Evolutionary conservation across 2,888 invertebrate species (phyloP), one percentile per base, ranked within the genome.

Genomic region (Hirudinaria manillensis): DNA sequence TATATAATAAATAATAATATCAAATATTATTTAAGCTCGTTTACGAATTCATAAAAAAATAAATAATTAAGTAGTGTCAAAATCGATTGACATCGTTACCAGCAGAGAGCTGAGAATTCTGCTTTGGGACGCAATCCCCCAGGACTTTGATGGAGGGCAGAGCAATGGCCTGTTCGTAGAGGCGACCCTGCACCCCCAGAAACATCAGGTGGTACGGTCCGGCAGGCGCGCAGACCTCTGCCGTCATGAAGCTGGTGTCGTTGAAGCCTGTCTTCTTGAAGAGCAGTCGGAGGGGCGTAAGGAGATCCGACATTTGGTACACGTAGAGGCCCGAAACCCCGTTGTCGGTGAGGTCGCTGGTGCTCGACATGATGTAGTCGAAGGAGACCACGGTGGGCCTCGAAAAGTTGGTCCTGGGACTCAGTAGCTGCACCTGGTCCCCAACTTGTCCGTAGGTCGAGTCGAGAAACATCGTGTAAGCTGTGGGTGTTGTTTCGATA

Each of bases 141-240:
- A 24, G 24, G 29, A 61, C 19, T 61, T 68, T 34, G 16, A 68
- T 32, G 34, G 29, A 68, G 32, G 68, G 34, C 68, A 68, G 36
- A 6, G 32, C 68, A 34, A 68, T 68, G 36, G 32, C 36, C 34
- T 68, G 72, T 55, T 76, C 72, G 72, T 76, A 76, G 51, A 72
- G 76, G 29, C 34, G n/a, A 21, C 76, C 76, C 38, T 76, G 76
- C 16, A 76, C 72, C 2, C 72, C 76, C 38, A 72, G 51, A 34
- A 76, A 73, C 65, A 76, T 72, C 61, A 76, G 55, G 34, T 76
- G 72, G 29, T 76, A 76, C 19, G 72, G 66, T 4, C 76, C 76
- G 1, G 45, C 27, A 13, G 76, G 72, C 6, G 72, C 72, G 67
- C 76, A 76, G 10, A 76, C 45, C 7, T 29, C 16, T 21, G 38